Conservation (phyloP, 1,140 invertebrate species). For the Batillaria attramentaria region DNA sequence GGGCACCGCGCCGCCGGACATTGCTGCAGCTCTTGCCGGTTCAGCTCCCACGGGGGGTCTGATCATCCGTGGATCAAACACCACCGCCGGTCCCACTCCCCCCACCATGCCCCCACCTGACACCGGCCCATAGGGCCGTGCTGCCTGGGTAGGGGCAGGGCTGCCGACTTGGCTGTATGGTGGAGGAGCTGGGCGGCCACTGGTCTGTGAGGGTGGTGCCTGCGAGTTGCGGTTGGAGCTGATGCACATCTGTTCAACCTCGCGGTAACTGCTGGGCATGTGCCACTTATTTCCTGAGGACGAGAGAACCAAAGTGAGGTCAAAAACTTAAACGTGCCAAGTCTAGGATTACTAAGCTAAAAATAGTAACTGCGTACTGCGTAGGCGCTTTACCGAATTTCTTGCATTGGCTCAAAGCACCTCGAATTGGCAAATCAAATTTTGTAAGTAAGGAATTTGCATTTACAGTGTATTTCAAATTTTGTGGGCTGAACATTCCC, state of each 20-base stretch:
- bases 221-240: slow-evolving; percentile 1
- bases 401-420: too few species aligned
- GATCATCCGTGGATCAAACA: slow-evolving; percentile 6
- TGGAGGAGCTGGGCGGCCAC: not conserved
- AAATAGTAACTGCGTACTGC: too few species aligned
- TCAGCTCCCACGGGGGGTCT: not conserved
- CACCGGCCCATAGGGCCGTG: not conserved
- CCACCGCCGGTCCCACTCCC: slow-evolving; percentile 33
- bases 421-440: not conserved
- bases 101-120: slow-evolving; percentile 27
- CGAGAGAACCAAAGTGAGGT: not conserved
- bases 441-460: not conserved
- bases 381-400: too few species aligned
- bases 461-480: not conserved
- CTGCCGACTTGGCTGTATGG: not conserved
- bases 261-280: slow-evolving; percentile 32
- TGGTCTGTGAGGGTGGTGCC: not conserved
- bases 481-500: not conserved
- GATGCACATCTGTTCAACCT: slow-evolving; percentile 33
- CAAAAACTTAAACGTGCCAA: not conserved
- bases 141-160: not conserved
- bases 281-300: slow-evolving; percentile 37
- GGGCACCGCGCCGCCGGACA: not conserved
- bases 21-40: not conserved
- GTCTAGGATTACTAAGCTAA: not conserved